These are phyloP conservation scores for Bactericera cockerelli DNA, from an alignment of 1,140 invertebrate genomes.

Conservation along the genomic window DNA sequence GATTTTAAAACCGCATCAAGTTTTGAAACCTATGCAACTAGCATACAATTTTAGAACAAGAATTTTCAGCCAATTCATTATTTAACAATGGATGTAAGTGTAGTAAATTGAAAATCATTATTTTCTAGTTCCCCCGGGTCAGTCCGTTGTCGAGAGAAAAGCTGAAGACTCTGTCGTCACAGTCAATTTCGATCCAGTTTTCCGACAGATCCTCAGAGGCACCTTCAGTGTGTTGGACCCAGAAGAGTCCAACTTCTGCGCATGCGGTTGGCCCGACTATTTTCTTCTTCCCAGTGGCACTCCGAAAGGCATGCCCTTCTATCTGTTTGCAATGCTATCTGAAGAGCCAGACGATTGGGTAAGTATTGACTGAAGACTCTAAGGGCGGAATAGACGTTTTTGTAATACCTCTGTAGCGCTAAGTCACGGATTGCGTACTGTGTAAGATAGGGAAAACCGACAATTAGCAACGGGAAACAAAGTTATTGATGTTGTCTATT, in stretches of 20 bases:
- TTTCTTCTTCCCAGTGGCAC: not conserved
- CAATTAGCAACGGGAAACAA: too few species aligned
- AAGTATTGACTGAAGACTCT: not conserved
- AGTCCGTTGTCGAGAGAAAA: not conserved
- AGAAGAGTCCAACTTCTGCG: slow-evolving; percentile 1
- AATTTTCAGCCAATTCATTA: too few species aligned
- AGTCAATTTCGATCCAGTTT: not conserved
- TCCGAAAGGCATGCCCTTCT: not conserved
- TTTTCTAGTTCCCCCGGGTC: not conserved
- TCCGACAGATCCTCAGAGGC: not conserved
- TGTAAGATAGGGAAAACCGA: too few species aligned
- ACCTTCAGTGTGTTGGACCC: not conserved
- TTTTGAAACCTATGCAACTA: too few species aligned
- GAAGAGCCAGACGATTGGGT: not conserved
- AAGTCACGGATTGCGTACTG: too few species aligned
- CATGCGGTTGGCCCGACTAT: not conserved
- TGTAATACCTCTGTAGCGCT: too few species aligned
- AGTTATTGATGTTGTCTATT: too few species aligned
- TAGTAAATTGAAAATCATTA: too few species aligned
- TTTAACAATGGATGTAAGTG: too few species aligned
- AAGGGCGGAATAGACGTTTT: too few species aligned
- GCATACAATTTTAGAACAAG: too few species aligned
- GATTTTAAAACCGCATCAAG: too few species aligned
- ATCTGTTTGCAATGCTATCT: not conserved
- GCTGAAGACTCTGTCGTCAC: slow-evolving; percentile 3